Conservation (phyloP, 2,797 vertebrate species). For the Allobates femoralis region DNA sequence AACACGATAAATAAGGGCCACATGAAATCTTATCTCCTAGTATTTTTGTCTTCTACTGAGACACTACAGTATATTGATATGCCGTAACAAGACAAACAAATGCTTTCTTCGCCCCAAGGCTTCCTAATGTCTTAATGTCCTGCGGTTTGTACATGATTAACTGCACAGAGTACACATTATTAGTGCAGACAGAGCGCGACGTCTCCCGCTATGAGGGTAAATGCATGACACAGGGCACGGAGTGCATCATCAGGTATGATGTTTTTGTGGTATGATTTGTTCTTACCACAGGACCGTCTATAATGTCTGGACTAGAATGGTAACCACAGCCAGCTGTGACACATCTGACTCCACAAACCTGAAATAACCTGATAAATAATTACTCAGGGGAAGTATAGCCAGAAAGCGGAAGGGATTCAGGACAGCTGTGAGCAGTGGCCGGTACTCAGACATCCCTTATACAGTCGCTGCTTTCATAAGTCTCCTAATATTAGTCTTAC, state of each 20-base stretch:
- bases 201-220: background rate
- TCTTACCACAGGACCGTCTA: constrained; percentile 31
- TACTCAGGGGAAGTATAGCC: constrained; percentile 22
- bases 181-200: background rate
- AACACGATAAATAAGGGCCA: background rate
- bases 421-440: constrained; percentile 37
- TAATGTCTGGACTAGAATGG: constrained; percentile 35
- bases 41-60: background rate
- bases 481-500: constrained; percentile 10
- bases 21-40: background rate
- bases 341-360: constrained; percentile 22
- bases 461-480: constrained; percentile 3
- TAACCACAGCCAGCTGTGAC: constrained; percentile 56
- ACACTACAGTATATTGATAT: background rate
- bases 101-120: background rate
- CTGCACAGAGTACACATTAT: background rate
- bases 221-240: constrained; percentile 10
- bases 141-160: constrained; percentile 24
- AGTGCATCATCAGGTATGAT: constrained; percentile 40
- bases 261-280: constrained; percentile 22
- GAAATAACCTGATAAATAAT: constrained; percentile 50
- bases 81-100: background rate
- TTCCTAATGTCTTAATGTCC: constrained; percentile 15
- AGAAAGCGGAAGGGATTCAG: constrained; percentile 30
- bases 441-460: background rate